Conservation (phyloP, 2,113 vertebrate genomes). For the Leptobrachium leishanense region DNA sequence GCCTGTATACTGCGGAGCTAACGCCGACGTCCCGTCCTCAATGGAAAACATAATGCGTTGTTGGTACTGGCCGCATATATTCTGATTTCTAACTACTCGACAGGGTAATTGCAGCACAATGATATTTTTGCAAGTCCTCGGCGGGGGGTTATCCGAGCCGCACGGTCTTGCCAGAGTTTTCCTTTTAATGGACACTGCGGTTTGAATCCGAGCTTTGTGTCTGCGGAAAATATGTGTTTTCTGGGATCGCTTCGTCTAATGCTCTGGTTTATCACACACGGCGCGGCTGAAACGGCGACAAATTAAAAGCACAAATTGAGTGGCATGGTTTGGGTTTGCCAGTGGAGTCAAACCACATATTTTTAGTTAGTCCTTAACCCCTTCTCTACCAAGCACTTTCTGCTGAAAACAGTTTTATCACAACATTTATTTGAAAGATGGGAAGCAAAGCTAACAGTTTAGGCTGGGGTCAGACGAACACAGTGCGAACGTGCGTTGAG, state of each 20-base stretch:
- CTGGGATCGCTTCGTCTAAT: conserved; percentile 49
- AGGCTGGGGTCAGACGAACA: too few species aligned
- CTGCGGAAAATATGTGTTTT: conserved; percentile 42
- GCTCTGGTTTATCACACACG: conserved; percentile 23
- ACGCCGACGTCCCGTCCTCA: background rate
- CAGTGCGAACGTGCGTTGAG: too few species aligned
- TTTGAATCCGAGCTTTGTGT: conserved; percentile 52
- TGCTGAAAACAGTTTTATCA: too few species aligned
- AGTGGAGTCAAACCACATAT: too few species aligned
- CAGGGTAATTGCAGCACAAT: conserved; percentile 56
- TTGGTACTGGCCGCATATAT: conserved; percentile 39
- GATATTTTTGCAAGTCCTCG: conserved; percentile 58
- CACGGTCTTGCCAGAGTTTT: conserved; percentile 43
- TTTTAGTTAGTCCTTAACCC: too few species aligned
- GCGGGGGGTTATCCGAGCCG: conserved; percentile 55
- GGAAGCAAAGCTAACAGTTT: too few species aligned
- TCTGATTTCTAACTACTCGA: conserved; percentile 47
- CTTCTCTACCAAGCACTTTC: too few species aligned
- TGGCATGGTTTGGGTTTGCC: background rate
- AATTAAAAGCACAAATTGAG: conserved; percentile 58
- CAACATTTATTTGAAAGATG: too few species aligned
- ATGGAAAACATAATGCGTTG: conserved; percentile 51
- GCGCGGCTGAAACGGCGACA: conserved; percentile 45
- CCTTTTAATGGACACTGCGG: conserved; percentile 56
- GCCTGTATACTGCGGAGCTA: conserved; percentile 9